Evolutionary conservation across 1,140 invertebrate species (phyloP).

Genomic region (Holotrichia oblita): DNA sequence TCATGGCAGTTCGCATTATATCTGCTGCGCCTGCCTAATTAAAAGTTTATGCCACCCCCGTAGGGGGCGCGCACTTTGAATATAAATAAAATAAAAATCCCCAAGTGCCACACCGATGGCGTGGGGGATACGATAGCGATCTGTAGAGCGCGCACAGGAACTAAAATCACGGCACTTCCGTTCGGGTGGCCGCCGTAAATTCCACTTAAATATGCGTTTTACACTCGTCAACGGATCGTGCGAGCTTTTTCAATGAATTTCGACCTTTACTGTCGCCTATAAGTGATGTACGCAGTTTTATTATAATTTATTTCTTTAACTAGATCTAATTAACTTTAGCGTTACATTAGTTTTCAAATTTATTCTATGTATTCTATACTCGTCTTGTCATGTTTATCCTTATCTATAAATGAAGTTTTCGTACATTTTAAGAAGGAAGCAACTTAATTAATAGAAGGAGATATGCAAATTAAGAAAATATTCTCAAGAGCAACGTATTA

Average conservation of each 20-base stretch:
- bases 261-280: neutral
- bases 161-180: constrained; percentile 30
- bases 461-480: too few species aligned
- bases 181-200: constrained; percentile 35
- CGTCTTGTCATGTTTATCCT: too few species aligned
- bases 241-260: constrained; percentile 13
- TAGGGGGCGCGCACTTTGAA: constrained; percentile 1
- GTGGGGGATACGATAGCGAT: neutral
- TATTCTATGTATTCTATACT: too few species aligned
- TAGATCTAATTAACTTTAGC: too few species aligned
- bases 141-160: constrained; percentile 1
- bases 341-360: too few species aligned
- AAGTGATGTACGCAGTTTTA: too few species aligned
- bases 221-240: constrained; percentile 17
- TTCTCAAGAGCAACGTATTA: too few species aligned
- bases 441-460: too few species aligned
- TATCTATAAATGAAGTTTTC: too few species aligned
- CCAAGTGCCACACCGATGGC: constrained; percentile 1
- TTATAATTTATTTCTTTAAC: too few species aligned
- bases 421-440: too few species aligned
- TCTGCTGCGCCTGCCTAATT: constrained; percentile 10
- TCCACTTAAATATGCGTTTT: constrained; percentile 34
- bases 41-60: constrained; percentile 19
- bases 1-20: constrained; percentile 11
- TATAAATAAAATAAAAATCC: constrained; percentile 14